Evolutionary conservation across 1,140 invertebrate genomes (phyloP), one percentile per base, ranked within the genome.

Genomic region (Drosophila arawakana): DNA sequence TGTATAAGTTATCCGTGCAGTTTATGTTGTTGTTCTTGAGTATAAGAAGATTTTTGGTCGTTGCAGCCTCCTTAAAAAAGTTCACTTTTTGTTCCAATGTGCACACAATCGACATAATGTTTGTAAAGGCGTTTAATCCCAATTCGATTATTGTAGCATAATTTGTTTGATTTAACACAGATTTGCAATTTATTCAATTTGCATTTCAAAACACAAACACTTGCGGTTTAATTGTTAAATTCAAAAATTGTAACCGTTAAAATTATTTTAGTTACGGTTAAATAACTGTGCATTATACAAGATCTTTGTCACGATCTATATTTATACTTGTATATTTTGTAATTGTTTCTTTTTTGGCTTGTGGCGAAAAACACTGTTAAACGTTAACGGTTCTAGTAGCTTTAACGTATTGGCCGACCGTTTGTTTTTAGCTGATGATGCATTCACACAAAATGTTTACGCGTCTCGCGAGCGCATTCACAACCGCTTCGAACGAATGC

Each of bases 91-190:
- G 82, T 55, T 91, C 82, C 65, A 90, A 73, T 44, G 90, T 91
- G 59, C 85, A 80, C 44, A 91, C 90, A 88, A 91, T 91, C 80
- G 85, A 90, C 90, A 91, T 91, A 90, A 86, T 91, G 75, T 83
- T 74, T 77, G 25, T 30, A 60, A 41, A 54, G 59, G 59, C n/a
- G 61, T 69, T 63, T 43, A 69, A 55, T 21, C 44, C 39, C 35
- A 55, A 30, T 54, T 65, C 2, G 13, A 43, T 37, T 15, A 43
- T 10, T 25, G 4, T 13, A 11, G 4, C 11, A 59, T 46, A 3
- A n/a, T 7, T 37, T 11, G 3, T 30, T 57, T 63, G 37, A 1
- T 41, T 57, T 21, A 43, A 57, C 35, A 57, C 41, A 37, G 39
- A 52, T 41, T 43, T 67, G 41, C 30, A 57, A 49, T 30, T 39